phyloP scores from a whole-genome alignment of 2,797 vertebrate species.

The Acanthurus lineatus region DNA sequence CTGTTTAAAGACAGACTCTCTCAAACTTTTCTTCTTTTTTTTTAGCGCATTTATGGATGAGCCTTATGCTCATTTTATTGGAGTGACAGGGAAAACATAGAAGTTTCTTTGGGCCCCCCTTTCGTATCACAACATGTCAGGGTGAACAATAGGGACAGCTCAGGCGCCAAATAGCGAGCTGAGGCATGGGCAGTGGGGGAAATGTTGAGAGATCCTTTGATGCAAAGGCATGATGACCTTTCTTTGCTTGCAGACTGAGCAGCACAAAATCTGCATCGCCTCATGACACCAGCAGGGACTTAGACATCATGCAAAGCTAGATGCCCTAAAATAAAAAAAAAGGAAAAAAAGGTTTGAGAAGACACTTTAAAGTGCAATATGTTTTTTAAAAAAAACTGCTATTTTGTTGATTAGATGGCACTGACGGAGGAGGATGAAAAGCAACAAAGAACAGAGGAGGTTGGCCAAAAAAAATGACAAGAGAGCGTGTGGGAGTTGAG shows the following conservation, averaged over 20 bases:
- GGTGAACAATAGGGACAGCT: conserved; percentile 41
- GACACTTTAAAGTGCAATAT: conserved; percentile 33
- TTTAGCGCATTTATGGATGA: conserved; percentile 17
- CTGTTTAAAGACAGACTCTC: conserved; percentile 39
- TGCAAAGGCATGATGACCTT: conserved; percentile 32
- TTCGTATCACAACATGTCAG: conserved; percentile 33
- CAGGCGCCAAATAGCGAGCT: conserved; percentile 15
- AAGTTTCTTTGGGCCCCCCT: conserved; percentile 29
- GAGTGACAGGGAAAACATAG: not conserved
- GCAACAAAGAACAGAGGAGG: conserved; percentile 64
- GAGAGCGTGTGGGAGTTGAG: conserved; percentile 74
- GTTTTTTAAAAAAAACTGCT: conserved; percentile 25
- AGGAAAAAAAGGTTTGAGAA: not conserved
- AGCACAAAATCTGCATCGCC: conserved; percentile 12
- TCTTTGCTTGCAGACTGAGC: not conserved
- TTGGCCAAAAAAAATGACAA: conserved; percentile 67
- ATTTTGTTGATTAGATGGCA: conserved; percentile 58
- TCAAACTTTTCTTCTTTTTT: conserved; percentile 31
- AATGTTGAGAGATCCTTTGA: conserved; percentile 25
- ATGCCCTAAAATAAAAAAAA: not conserved
- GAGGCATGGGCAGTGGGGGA: not conserved
- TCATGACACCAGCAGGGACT: not conserved
- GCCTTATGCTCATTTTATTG: conserved; percentile 36
- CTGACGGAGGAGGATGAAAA: conserved; percentile 45
- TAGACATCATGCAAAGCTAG: conserved; percentile 9